These are phyloP conservation scores for Sylvilagus floridanus DNA, from an alignment of 2,797 vertebrate species.

Conservation along the genomic window DNA sequence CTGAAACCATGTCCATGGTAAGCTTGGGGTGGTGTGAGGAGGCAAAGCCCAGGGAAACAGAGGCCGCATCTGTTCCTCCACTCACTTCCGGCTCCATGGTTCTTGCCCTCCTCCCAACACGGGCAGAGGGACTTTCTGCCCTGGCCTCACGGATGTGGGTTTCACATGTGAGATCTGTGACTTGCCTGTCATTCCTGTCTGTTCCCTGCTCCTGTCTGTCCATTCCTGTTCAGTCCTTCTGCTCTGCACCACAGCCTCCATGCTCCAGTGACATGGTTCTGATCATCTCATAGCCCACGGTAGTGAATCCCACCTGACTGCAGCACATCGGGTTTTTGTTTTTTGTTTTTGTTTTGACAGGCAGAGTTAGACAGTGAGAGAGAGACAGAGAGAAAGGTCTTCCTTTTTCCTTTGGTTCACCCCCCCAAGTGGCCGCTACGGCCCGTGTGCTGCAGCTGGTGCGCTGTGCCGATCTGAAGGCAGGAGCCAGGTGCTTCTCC, in stretches of 20 bases:
- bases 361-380: no score
- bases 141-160: no score
- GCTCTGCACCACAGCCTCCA: not conserved
- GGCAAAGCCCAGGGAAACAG: not conserved
- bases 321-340: not conserved
- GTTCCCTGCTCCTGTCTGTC: no score
- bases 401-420: no score
- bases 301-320: not conserved
- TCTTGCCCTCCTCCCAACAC: not conserved
- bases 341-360: no score
- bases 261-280: not conserved
- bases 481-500: no score
- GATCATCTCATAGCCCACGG: not conserved
- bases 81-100: accelerated
- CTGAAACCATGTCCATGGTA: not conserved
- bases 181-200: not conserved
- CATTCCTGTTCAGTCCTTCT: no score
- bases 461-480: no score
- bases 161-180: not conserved
- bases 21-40: not conserved
- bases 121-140: not conserved
- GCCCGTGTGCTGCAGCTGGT: no score
- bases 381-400: no score
- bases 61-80: not conserved
- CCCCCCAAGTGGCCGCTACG: no score